Evolutionary conservation across 2,888 invertebrate genomes (phyloP), one percentile per base, ranked within the genome.

Genomic region (Philaethria dido): DNA sequence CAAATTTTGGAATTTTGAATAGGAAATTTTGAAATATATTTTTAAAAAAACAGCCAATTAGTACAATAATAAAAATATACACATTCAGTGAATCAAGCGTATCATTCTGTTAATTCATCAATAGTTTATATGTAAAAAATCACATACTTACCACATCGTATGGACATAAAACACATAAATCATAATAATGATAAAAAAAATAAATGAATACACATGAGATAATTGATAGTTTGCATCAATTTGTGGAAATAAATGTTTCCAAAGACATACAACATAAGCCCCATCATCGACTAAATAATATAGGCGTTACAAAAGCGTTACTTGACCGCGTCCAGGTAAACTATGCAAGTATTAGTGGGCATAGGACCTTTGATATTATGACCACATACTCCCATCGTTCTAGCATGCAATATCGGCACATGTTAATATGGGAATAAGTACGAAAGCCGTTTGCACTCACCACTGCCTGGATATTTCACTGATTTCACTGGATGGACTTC

Each of bases 401-500:
- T 86, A 82, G 83, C 91, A 91, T 92, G 91, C 91, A 87, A 84
- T 85, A 86, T 80, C 68, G 75, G 74, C 76, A 75, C 63, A 70
- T 69, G 67, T 65, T 73, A 67, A 63, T 67, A 59, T 42, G 39
- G 57, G 33, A 61, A 60, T 69, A 55, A 64, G 39, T 50, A 47
- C 48, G 39, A 68, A 11, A 45, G 9, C 42, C 29, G 62, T 14
- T 42, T 25, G 70, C 74, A 91, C 92, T 90, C 78, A 90, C 91
- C 89, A 86, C 95, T 95, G 73, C 96, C 96, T 4, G 97, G 97
- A 86, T 96, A 95, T 80, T 96, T 95, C 72, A 98, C 97, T 81
- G 97, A 97, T 85, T 96, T 96, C 47, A 96, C 97, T 20, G 98
- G 98, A 88, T 98, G 97, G 73, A 99, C 97, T 93, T 99, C 99